Conservation (phyloP, 1,140 invertebrate genomes). For the Cydia fagiglandana region DNA sequence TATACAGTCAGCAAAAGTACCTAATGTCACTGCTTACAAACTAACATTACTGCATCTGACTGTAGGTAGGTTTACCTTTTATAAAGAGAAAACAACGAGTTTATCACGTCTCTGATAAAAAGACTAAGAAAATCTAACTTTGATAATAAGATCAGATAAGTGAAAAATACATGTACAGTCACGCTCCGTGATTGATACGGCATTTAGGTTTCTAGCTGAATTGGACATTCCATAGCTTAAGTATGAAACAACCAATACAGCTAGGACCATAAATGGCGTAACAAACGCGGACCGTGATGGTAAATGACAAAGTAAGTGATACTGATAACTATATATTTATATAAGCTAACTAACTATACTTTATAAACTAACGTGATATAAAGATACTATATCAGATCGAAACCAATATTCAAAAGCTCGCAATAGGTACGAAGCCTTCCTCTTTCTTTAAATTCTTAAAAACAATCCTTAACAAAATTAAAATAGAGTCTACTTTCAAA, state of each 20-base stretch:
- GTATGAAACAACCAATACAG: too few species aligned
- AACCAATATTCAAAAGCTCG: background rate
- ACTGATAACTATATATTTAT: background rate
- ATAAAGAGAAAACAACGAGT: background rate
- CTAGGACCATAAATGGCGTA: too few species aligned
- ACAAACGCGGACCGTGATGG: too few species aligned
- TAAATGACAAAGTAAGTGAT: background rate
- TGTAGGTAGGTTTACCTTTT: background rate
- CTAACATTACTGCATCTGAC: too few species aligned
- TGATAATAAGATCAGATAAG: too few species aligned
- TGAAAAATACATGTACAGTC: background rate
- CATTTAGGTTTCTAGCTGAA: too few species aligned
- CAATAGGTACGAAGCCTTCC: background rate
- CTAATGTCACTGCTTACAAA: too few species aligned
- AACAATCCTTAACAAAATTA: background rate
- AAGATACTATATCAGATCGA: background rate
- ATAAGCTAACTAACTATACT: too few species aligned
- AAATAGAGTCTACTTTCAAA: constrained; percentile 1
- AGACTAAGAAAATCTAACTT: background rate
- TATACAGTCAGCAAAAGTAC: too few species aligned
- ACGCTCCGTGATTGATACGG: too few species aligned
- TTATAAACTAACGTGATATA: background rate
- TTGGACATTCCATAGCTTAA: too few species aligned
- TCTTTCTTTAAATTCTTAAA: background rate
- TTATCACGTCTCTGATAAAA: background rate